Conservation (phyloP, 1,140 invertebrate genomes). For the Anagrus nilaparvatae region DNA sequence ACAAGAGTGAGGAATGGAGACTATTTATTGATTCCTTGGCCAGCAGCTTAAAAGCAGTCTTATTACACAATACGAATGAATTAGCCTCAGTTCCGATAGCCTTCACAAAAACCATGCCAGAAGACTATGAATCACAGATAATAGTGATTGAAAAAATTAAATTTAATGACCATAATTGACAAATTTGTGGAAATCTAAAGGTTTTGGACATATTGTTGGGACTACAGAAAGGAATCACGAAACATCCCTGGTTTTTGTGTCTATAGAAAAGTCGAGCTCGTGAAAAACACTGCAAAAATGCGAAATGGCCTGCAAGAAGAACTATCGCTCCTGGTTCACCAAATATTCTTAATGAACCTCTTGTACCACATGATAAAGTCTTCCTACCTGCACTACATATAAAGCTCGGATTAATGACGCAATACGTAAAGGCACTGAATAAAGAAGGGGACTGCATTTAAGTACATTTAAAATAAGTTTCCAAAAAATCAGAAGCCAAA, state of each 20-base stretch:
- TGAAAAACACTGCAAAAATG: no score
- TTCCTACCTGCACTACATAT: constrained; percentile 23
- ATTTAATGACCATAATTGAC: no score
- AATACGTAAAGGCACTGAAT: constrained; percentile 24
- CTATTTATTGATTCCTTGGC: neutral
- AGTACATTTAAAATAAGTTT: constrained; percentile 10
- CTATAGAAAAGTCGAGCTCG: no score
- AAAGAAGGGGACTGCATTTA: constrained; percentile 10
- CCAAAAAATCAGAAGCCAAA: constrained; percentile 15
- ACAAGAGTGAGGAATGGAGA: neutral
- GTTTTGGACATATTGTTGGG: no score
- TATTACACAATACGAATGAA: neutral
- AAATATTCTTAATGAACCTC: no score
- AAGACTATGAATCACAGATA: neutral
- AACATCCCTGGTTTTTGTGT: no score
- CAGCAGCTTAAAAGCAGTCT: neutral
- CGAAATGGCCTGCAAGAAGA: no score
- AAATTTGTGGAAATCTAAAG: no score
- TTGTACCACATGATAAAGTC: no score
- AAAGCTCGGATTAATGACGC: constrained; percentile 26
- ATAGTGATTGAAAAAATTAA: neutral
- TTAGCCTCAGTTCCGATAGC: neutral
- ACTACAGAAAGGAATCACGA: no score
- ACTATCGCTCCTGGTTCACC: no score
- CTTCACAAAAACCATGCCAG: neutral